These are phyloP conservation scores for Megalops atlanticus DNA, from an alignment of 2,113 vertebrate genomes.

Conservation along the genomic window DNA sequence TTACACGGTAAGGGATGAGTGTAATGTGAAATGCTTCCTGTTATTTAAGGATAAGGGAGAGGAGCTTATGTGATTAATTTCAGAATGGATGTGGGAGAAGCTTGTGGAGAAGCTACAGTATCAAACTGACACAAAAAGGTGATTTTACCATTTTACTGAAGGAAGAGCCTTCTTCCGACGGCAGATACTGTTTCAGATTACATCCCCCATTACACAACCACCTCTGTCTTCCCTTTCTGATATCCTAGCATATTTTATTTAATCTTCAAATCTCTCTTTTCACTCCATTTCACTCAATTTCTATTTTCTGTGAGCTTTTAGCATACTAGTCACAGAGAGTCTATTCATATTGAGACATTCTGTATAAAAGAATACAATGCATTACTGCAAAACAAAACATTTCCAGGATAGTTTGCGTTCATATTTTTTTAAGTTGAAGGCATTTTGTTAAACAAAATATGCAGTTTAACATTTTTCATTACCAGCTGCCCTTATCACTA, in stretches of 20 bases:
- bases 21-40: background rate
- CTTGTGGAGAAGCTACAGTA: background rate
- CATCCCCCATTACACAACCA: background rate
- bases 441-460: too few species aligned
- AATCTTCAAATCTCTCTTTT: conserved; percentile 9
- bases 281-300: background rate
- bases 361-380: background rate
- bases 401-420: background rate
- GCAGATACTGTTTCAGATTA: conserved; percentile 10
- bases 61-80: conserved; percentile 12
- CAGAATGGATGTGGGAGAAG: background rate
- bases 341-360: background rate
- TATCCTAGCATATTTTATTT: conserved; percentile 1
- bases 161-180: background rate
- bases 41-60: conserved; percentile 7
- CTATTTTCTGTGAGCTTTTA: background rate
- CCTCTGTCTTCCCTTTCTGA: background rate
- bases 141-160: conserved; percentile 9
- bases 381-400: background rate
- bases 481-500: too few species aligned
- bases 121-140: background rate
- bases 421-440: too few species aligned
- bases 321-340: background rate
- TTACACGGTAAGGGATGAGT: conserved; percentile 6
- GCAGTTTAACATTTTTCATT: too few species aligned